These are phyloP conservation scores for Typhlomys cinereus DNA, from an alignment of 2,113 vertebrate genomes.

Conservation along the genomic window DNA sequence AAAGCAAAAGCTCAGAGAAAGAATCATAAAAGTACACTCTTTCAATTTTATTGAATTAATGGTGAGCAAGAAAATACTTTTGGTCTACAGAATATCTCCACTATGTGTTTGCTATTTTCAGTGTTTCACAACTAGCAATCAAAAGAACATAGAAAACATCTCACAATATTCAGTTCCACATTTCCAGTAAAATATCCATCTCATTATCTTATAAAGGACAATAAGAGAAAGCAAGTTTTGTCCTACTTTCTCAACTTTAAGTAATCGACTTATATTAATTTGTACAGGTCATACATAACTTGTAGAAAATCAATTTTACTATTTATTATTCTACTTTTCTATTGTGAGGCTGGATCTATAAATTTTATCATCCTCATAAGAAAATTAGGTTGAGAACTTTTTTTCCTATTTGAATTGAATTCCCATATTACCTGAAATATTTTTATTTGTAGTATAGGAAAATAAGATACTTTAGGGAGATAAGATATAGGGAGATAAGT, in stretches of 20 bases:
- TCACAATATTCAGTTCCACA: background rate
- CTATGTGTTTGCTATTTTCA: background rate
- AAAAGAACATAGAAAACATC: background rate
- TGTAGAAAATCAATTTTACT: background rate
- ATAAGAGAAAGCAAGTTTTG: background rate
- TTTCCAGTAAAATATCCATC: background rate
- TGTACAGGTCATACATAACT: background rate
- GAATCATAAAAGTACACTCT: too few species aligned
- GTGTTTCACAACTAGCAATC: background rate
- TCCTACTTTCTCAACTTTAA: background rate
- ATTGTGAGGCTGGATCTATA: background rate
- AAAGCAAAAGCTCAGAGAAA: background rate
- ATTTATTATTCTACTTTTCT: background rate
- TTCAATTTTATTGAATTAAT: background rate
- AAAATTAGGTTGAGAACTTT: background rate
- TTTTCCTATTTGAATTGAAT: background rate
- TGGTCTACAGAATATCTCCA: background rate
- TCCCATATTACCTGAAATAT: background rate
- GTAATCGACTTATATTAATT: constrained; percentile 7
- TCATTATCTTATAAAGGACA: background rate
- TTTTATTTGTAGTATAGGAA: constrained; percentile 37
- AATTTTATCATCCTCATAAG: background rate
- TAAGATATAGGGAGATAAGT: background rate
- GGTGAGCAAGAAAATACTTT: background rate
- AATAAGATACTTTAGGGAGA: too few species aligned